These are phyloP conservation scores for Ostrea denselamellosa DNA, from an alignment of 1,140 invertebrate genomes.

Conservation along the genomic window DNA sequence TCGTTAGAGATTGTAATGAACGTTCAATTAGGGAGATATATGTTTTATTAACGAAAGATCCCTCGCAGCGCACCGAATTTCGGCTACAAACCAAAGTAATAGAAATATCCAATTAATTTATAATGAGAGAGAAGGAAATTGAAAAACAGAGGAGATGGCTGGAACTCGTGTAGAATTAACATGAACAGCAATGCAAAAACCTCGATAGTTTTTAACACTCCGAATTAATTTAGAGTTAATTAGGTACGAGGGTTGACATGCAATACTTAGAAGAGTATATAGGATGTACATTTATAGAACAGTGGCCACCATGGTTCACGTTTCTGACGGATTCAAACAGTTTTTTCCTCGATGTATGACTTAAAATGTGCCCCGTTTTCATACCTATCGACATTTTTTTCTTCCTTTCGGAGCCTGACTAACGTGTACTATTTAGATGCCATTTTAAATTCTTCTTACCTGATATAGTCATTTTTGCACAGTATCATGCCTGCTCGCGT, in stretches of 20 bases:
- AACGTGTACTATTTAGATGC: neutral
- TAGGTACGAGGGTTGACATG: conserved; percentile 2
- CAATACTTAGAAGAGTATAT: neutral
- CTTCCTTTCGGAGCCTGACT: too few species aligned
- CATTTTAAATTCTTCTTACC: conserved; percentile 82
- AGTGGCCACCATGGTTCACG: neutral
- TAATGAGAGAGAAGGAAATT: conserved; percentile 43
- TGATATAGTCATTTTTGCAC: conserved; percentile 95
- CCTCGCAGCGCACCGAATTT: conserved; percentile 39
- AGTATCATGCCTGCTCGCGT: conserved; percentile 94
- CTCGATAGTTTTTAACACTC: conserved; percentile 40
- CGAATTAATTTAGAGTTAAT: conserved; percentile 45
- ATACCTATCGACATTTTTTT: neutral
- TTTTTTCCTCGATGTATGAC: neutral
- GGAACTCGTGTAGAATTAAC: conserved; percentile 29
- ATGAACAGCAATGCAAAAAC: conserved; percentile 17
- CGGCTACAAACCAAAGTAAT: conserved; percentile 38
- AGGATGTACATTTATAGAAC: neutral
- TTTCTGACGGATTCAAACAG: neutral
- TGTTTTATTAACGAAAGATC: conserved; percentile 46
- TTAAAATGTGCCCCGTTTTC: neutral
- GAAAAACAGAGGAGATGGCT: conserved; percentile 26
- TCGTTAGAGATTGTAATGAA: conserved; percentile 41
- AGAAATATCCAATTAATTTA: conserved; percentile 45
- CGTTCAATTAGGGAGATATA: conserved; percentile 44